phyloP scores from a whole-genome alignment of 2,888 invertebrate genomes.

The Sabellastarte sp. region DNA sequence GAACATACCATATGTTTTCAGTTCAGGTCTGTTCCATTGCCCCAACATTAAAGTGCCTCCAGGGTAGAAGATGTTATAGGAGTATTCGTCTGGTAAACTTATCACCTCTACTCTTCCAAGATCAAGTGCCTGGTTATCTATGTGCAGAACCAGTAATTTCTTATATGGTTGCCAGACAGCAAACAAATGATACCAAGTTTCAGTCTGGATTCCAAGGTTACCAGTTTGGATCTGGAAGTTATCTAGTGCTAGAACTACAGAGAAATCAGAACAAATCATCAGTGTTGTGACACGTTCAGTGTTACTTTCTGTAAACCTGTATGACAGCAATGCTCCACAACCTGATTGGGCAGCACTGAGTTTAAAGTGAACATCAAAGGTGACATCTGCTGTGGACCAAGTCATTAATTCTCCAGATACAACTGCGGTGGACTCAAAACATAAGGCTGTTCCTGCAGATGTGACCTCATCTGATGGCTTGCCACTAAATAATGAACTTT shows the following conservation, averaged over 20 bases:
- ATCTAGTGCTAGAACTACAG: conserved; percentile 28
- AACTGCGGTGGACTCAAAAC: conserved; percentile 10
- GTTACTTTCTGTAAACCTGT: background rate
- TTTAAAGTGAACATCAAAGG: conserved; percentile 37
- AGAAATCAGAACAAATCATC: conserved; percentile 3
- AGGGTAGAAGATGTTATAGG: conserved; percentile 17
- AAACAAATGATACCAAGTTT: conserved; percentile 37
- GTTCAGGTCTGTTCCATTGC: conserved; percentile 23
- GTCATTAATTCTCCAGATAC: conserved; percentile 18
- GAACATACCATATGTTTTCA: conserved; percentile 10
- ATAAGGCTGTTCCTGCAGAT: background rate
- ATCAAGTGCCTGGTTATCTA: too few species aligned
- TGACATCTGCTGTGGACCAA: conserved; percentile 31
- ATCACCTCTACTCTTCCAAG: too few species aligned
- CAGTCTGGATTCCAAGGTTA: conserved; percentile 18
- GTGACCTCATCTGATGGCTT: background rate
- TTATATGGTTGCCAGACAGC: conserved; percentile 29
- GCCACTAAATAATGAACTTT: conserved; percentile 2
- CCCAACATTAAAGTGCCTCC: conserved; percentile 38
- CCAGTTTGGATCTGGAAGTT: too few species aligned
- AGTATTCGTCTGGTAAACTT: too few species aligned
- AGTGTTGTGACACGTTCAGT: background rate
- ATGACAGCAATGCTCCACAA: conserved; percentile 27
- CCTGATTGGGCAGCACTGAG: conserved; percentile 8
- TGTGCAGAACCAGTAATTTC: conserved; percentile 20